A percentile compares a stretch with the other conserved stretches of the same genome.
These are phyloP conservation scores for Hypsopygia costalis DNA, from an alignment of 2,888 invertebrate species.

Conservation along the genomic window DNA sequence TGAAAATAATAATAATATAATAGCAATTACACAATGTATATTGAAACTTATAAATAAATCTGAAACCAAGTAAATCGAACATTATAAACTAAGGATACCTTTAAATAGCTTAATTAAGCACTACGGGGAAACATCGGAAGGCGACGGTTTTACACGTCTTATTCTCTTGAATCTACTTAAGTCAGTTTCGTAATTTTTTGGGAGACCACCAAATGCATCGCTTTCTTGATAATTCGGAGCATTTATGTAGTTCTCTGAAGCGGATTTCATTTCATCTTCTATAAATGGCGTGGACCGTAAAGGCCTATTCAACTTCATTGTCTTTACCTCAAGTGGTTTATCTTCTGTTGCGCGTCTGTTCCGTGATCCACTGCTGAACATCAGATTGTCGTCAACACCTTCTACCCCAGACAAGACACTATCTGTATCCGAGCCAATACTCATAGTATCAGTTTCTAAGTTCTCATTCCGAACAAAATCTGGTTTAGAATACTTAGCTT, in stretches of 20 bases:
- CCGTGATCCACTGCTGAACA: conserved; percentile 47
- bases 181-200: conserved; percentile 50
- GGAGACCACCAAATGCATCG: conserved; percentile 55
- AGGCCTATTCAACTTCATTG: conserved; percentile 15
- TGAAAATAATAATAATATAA: conserved; percentile 3
- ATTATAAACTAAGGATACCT: conserved; percentile 24
- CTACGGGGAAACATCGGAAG: conserved; percentile 20
- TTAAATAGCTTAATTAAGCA: conserved; percentile 24
- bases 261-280: conserved; percentile 30
- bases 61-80: conserved; percentile 31
- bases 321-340: conserved; percentile 2
- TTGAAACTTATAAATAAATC: conserved; percentile 47
- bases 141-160: conserved; percentile 48
- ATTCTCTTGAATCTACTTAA: conserved; percentile 61
- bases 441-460: conserved; percentile 34
- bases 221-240: conserved; percentile 48
- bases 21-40: conserved; percentile 23
- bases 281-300: conserved; percentile 28
- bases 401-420: conserved; percentile 57
- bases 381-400: conserved; percentile 63
- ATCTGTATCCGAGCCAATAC: conserved; percentile 62
- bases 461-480: conserved; percentile 25
- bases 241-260: conserved; percentile 32
- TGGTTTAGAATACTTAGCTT: conserved; percentile 17
- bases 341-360: conserved; percentile 39